Percentiles rank a stretch among this genome's conserved stretches.
phyloP scores from a whole-genome alignment of 2,113 vertebrate genomes.

The Mirza zaza region DNA sequence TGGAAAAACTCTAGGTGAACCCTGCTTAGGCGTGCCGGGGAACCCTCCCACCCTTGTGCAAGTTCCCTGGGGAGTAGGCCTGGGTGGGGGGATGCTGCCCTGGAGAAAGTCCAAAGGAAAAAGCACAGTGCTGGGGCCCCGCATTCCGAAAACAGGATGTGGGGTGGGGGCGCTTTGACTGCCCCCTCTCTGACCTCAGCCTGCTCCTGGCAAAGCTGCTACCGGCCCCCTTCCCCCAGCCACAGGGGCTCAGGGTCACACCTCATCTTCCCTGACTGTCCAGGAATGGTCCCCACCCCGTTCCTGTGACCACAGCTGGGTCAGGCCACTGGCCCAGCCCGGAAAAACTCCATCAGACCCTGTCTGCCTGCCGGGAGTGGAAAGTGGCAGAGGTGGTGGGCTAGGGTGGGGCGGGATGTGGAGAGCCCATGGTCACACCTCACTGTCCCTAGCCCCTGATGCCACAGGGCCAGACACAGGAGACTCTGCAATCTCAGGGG shows the following conservation, averaged over 20 bases:
- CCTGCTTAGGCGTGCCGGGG: neutral
- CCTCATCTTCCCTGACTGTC: neutral
- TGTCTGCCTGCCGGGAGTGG: neutral
- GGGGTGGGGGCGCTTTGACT: neutral
- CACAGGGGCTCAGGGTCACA: neutral
- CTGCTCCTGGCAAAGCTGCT: neutral
- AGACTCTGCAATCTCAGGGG: slow-evolving; percentile 41
- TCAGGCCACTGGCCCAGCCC: slow-evolving; percentile 16
- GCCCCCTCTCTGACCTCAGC: neutral
- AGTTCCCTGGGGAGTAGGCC: slow-evolving; percentile 9
- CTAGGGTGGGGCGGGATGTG: neutral
- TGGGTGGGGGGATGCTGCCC: neutral
- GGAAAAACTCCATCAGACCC: slow-evolving; percentile 56
- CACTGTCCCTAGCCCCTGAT: neutral
- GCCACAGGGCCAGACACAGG: slow-evolving; percentile 33
- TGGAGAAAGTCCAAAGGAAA: slow-evolving; percentile 50
- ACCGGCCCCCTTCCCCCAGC: neutral
- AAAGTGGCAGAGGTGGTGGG: neutral
- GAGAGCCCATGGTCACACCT: neutral
- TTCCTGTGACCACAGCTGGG: neutral
- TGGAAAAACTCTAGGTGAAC: slow-evolving; percentile 61
- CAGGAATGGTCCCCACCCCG: neutral
- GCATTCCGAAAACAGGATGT: slow-evolving; percentile 64
- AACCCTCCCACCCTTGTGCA: neutral
- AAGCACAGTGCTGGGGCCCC: slow-evolving; percentile 4